Evolutionary conservation across 2,113 vertebrate species (phyloP).

Genomic region (Indri indri): DNA sequence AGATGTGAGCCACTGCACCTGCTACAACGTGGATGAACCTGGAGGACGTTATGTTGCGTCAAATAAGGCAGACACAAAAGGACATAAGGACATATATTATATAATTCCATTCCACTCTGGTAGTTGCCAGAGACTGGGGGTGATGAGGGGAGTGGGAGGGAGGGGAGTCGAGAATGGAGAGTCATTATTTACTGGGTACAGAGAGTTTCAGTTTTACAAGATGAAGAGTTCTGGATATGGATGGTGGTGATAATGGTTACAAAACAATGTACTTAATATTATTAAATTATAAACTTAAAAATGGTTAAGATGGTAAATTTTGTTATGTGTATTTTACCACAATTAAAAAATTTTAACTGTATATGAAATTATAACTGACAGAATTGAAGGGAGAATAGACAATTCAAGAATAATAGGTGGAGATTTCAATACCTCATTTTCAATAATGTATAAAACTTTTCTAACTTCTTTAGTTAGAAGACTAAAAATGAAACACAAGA

Average conservation of each 20-base stretch:
- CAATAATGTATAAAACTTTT: not conserved
- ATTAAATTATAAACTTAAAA: not conserved
- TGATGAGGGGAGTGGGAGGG: not conserved
- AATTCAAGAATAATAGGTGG: not conserved
- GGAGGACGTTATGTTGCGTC: not conserved
- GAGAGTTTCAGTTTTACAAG: not conserved
- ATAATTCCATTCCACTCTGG: not conserved
- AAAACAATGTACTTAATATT: not conserved
- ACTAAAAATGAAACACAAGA: not conserved
- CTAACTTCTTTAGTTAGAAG: no score
- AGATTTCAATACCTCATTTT: not conserved
- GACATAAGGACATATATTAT: not conserved
- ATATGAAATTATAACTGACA: not conserved
- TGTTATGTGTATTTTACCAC: not conserved
- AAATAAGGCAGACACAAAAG: not conserved
- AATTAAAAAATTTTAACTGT: not conserved
- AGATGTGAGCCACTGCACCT: no score
- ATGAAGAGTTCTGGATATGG: not conserved
- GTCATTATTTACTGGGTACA: not conserved
- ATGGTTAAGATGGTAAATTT: not conserved
- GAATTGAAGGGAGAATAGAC: not conserved
- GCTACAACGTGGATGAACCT: not conserved
- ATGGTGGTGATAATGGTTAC: not conserved
- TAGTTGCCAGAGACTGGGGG: not conserved
- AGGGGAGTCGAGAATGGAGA: not conserved